Percentiles rank a stretch among this genome's conserved stretches.
phyloP scores from a whole-genome alignment of 1,140 invertebrate genomes.

The Drosophila ercepeae region DNA sequence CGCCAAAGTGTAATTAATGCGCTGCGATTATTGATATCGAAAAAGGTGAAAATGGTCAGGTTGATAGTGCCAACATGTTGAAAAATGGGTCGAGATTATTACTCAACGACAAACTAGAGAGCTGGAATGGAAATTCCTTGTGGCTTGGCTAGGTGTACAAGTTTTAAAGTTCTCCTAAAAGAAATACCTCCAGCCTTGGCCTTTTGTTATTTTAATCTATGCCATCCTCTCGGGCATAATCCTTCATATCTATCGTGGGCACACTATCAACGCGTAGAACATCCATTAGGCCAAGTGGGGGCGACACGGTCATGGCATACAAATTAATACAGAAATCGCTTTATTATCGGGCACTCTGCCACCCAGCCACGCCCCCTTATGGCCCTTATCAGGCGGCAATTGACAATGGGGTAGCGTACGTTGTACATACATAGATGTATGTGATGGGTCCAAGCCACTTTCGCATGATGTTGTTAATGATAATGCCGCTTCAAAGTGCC shows the following conservation, averaged over 20 bases:
- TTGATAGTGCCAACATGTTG: slow-evolving; percentile 28
- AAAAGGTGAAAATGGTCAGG: slow-evolving; percentile 31
- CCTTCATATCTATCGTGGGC: slow-evolving; percentile 43
- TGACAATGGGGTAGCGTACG: slow-evolving; percentile 54
- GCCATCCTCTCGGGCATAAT: slow-evolving; percentile 8
- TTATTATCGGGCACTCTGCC: slow-evolving; percentile 50
- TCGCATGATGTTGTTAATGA: slow-evolving; percentile 72
- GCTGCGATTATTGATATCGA: slow-evolving; percentile 58
- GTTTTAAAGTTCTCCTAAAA: not conserved
- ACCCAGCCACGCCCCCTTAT: not conserved
- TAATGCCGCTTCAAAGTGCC: slow-evolving; percentile 56
- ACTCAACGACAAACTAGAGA: slow-evolving; percentile 2
- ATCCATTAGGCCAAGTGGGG: slow-evolving; percentile 60
- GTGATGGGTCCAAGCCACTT: slow-evolving; percentile 34
- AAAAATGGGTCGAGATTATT: slow-evolving; percentile 34
- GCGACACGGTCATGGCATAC: slow-evolving; percentile 65
- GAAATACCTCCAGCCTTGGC: not conserved
- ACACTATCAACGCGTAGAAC: slow-evolving; percentile 52
- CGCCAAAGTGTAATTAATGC: slow-evolving; percentile 62
- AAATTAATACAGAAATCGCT: slow-evolving; percentile 73
- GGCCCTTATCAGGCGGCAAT: slow-evolving; percentile 50
- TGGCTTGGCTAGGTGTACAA: not conserved
- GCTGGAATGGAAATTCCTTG: slow-evolving; percentile 25
- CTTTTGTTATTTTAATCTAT: slow-evolving; percentile 7
- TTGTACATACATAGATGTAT: too few species aligned